These are phyloP conservation scores for Busseola fusca DNA, from an alignment of 2,888 invertebrate species.

Conservation along the genomic window DNA sequence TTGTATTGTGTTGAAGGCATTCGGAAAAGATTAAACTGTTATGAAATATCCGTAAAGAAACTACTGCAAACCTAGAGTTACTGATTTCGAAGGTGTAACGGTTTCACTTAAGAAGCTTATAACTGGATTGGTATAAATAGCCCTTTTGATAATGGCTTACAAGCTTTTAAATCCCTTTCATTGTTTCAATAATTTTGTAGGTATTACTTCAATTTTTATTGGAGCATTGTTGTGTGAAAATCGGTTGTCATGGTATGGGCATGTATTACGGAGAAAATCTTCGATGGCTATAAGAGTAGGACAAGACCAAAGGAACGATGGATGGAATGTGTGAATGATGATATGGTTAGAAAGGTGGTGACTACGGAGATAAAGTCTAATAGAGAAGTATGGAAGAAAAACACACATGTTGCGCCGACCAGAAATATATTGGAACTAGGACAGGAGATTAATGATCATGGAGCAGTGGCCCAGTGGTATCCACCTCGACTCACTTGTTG, in stretches of 20 bases:
- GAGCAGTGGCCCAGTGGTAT: background rate
- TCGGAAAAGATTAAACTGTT: constrained; percentile 20
- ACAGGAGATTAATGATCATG: no score
- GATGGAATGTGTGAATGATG: no score
- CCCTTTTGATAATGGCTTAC: background rate
- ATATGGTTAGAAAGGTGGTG: no score
- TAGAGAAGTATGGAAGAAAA: no score
- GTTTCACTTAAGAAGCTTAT: no score
- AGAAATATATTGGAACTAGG: no score
- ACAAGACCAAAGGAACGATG: no score
- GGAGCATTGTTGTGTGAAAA: background rate
- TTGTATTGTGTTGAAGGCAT: constrained; percentile 42
- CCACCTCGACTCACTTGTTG: background rate
- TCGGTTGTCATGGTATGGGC: no score
- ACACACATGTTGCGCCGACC: no score
- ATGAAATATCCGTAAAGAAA: constrained; percentile 16
- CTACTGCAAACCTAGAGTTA: background rate
- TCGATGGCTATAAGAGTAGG: no score
- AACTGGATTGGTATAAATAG: background rate
- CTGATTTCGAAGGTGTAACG: background rate
- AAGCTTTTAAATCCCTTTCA: background rate
- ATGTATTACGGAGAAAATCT: no score
- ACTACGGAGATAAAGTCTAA: no score
- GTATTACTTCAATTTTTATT: background rate
- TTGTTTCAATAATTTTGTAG: background rate